phyloP scores from a whole-genome alignment of 2,113 vertebrate genomes.

The Oenanthe oenanthe region DNA sequence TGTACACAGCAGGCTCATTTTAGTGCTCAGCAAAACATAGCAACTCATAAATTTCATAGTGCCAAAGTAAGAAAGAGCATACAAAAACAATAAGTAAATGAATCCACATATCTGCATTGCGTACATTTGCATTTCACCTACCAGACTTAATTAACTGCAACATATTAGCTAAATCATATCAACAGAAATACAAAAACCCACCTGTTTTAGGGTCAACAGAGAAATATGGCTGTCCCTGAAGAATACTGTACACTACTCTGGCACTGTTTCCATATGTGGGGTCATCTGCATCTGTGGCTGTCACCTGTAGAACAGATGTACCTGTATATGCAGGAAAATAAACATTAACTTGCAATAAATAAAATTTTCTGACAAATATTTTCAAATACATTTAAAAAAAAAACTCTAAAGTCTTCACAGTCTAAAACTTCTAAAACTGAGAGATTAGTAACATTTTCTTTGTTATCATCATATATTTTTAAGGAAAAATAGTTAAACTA shows the following conservation, averaged over 20 bases:
- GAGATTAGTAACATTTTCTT: neutral
- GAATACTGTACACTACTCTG: slow-evolving; percentile 94
- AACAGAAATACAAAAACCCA: slow-evolving; percentile 30
- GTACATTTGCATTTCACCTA: neutral
- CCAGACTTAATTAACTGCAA: neutral
- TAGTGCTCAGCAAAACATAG: neutral
- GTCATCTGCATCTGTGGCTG: slow-evolving; percentile 93
- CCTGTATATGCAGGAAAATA: slow-evolving; percentile 77
- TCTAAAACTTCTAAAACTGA: neutral
- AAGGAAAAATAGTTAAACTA: neutral
- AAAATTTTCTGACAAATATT: neutral
- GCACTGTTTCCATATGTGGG: slow-evolving; percentile 97
- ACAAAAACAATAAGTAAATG: neutral
- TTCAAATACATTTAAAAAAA: neutral
- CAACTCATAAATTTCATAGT: neutral
- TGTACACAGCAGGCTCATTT: neutral
- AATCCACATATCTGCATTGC: neutral
- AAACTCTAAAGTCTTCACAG: accelerated
- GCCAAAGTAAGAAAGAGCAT: neutral
- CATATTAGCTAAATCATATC: neutral
- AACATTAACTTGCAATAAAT: neutral
- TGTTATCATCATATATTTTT: neutral
- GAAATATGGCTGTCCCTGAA: slow-evolving; percentile 97
- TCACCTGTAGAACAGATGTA: slow-evolving; percentile 94
- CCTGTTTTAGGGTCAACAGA: slow-evolving; percentile 97